These are phyloP conservation scores for Argyra leucocephala DNA, from an alignment of 2,888 invertebrate species.

Conservation along the genomic window DNA sequence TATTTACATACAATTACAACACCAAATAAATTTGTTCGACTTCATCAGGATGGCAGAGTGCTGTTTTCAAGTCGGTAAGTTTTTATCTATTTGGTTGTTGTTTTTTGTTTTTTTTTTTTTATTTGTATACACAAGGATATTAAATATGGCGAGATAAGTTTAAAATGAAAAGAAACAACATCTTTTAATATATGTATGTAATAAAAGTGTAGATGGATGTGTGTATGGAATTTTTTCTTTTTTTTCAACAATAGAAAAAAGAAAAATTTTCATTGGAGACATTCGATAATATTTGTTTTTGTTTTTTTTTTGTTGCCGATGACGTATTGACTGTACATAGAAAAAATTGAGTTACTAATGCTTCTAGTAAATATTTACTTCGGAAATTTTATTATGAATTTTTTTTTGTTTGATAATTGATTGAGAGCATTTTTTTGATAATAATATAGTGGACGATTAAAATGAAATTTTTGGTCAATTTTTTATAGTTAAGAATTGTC, in stretches of 20 bases:
- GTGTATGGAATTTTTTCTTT: no score
- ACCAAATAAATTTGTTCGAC: slow-evolving; percentile 74
- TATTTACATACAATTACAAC: slow-evolving; percentile 76
- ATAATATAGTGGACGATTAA: neutral
- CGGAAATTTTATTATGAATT: no score
- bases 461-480: neutral
- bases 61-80: slow-evolving; percentile 64
- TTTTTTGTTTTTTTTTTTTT: neutral
- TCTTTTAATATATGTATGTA: no score
- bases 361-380: neutral
- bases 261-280: no score
- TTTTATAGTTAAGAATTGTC: no score
- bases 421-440: neutral
- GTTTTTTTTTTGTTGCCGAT: neutral
- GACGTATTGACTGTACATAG: neutral
- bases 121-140: neutral
- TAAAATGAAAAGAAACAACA: no score
- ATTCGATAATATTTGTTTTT: no score
- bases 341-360: neutral
- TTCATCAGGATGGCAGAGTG: slow-evolving; percentile 63
- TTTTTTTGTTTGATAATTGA: neutral
- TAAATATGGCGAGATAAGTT: no score
- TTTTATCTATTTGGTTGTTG: no score
- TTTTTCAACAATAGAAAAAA: no score
- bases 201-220: no score